Evolutionary conservation across 2,888 invertebrate species (phyloP), one percentile per base, ranked within the genome.

Genomic region (Panorpa germanica): DNA sequence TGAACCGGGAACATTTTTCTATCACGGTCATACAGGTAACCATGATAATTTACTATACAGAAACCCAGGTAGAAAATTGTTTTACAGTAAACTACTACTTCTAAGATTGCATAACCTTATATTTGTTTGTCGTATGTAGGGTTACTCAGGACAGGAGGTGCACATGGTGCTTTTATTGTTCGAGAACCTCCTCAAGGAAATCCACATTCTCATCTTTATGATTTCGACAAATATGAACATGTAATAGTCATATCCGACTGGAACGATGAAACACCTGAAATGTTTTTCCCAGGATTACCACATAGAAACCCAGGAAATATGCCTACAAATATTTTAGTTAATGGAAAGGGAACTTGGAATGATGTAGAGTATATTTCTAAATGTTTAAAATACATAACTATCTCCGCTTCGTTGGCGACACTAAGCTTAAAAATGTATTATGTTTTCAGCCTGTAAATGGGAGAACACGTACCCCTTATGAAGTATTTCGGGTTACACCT

Each of bases 1-100:
- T 0, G 70, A 74, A 34, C 49, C 69, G 0, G 83, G 83, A 9
- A 82, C 81, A 0, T 80, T 83, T 43, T 83, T 81, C 49, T 83
- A 81, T 75, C 65, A 65, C 38, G 60, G 63, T 1, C 62, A 65
- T 40, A 52, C 59, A 44, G 82, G 82, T n/a, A n/a, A n/a, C n/a
- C n/a, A n/a, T n/a, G n/a, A n/a, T n/a, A n/a, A n/a, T n/a, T n/a
- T n/a, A n/a, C n/a, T n/a, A n/a, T n/a, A n/a, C n/a, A n/a, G n/a
- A n/a, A n/a, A n/a, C n/a, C n/a, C n/a, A n/a, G n/a, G n/a, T n/a
- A n/a, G n/a, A n/a, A n/a, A n/a, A n/a, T n/a, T n/a, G n/a, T n/a
- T n/a, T n/a, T n/a, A n/a, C n/a, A n/a, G n/a, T n/a, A n/a, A n/a
- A n/a, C n/a, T n/a, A n/a, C n/a, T n/a, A n/a, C n/a, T n/a, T n/a